Evolutionary conservation across 2,113 vertebrate species (phyloP).

Genomic region (Typhlomys cinereus): DNA sequence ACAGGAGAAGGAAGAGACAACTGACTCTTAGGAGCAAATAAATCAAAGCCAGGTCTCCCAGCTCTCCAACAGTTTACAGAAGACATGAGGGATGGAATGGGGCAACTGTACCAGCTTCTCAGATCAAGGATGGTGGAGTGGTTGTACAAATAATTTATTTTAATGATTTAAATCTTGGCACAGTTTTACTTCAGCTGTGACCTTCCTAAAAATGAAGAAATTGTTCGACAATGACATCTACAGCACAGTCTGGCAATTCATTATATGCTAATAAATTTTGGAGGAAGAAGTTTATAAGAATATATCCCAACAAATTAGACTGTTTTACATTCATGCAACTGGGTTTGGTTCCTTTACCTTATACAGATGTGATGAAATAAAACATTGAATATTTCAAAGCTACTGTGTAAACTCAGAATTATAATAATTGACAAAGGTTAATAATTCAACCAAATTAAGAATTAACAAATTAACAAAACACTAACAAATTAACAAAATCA

Average conservation of each 20-base stretch:
- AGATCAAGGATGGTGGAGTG: not conserved
- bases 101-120: not conserved
- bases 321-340: not conserved
- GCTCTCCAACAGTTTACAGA: not conserved
- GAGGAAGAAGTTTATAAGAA: constrained; percentile 9
- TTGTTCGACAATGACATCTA: not conserved
- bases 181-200: not conserved
- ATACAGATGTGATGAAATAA: constrained; percentile 34
- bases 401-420: not conserved
- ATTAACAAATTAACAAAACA: no score
- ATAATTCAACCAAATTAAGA: not conserved
- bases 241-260: not conserved
- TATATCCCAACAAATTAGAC: not conserved
- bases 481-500: not conserved
- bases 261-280: not conserved
- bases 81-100: not conserved
- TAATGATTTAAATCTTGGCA: not conserved
- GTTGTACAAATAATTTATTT: not conserved
- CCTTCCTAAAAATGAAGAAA: not conserved
- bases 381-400: not conserved
- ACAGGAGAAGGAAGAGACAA: not conserved
- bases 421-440: constrained; percentile 1
- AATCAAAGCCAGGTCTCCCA: not conserved
- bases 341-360: not conserved
- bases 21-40: not conserved